Conservation (phyloP, 2,113 vertebrate species). For the Hypomesus transpacificus region DNA sequence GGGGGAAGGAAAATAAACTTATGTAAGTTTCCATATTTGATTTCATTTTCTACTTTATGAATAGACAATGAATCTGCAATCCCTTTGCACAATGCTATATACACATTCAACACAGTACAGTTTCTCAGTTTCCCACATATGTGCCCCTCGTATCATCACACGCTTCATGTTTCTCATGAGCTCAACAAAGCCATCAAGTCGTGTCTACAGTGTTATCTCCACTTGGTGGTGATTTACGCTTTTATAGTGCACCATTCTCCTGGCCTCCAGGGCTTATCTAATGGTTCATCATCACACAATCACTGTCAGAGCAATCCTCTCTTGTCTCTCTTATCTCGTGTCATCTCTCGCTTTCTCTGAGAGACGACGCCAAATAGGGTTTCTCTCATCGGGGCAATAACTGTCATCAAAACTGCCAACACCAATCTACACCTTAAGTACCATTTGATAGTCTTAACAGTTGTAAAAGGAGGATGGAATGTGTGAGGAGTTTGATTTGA, state of each 20-base stretch:
- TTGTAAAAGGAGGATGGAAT: neutral
- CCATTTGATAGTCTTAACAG: neutral
- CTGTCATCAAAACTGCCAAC: neutral
- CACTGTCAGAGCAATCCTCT: neutral
- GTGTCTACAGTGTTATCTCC: neutral
- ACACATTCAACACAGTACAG: neutral
- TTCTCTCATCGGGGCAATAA: neutral
- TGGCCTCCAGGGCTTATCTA: neutral
- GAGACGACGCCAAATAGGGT: neutral
- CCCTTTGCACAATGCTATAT: neutral
- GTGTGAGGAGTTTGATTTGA: neutral
- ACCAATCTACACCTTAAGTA: neutral
- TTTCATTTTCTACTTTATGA: too few species aligned
- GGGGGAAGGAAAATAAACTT: too few species aligned
- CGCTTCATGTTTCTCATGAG: conserved; percentile 1
- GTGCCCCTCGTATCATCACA: neutral
- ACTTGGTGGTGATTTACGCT: neutral
- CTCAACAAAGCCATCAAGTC: conserved; percentile 2
- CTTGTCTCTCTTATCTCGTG: neutral
- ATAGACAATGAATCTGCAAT: too few species aligned
- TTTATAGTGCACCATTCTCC: neutral
- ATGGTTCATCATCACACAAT: conserved; percentile 6
- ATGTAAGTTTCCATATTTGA: too few species aligned
- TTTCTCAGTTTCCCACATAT: neutral
- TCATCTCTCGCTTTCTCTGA: neutral